Evolutionary conservation across 2,113 vertebrate genomes (phyloP).

Genomic region (Dicaeum eximium): DNA sequence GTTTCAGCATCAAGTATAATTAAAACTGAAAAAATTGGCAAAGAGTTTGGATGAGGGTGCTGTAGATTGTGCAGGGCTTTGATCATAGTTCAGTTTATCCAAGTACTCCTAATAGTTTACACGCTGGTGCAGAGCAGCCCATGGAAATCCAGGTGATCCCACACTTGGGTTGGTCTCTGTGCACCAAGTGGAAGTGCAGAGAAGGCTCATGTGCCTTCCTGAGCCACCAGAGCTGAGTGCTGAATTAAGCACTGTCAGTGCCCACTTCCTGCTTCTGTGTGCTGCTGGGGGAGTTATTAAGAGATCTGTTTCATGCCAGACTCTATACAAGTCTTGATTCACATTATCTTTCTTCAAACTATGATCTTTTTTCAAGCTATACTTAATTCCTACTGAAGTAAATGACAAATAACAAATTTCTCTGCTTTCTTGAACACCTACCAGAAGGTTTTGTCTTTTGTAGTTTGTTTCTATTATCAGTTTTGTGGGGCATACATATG

Average conservation of each 20-base stretch:
- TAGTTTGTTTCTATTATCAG: neutral
- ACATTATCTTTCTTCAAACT: neutral
- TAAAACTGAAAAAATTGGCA: neutral
- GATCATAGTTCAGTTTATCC: neutral
- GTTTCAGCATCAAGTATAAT: neutral
- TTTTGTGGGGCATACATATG: neutral
- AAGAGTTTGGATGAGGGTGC: neutral
- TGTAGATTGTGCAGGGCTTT: neutral
- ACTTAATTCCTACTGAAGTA: neutral
- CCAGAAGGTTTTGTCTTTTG: neutral
- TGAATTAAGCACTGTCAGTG: neutral
- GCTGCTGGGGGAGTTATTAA: neutral
- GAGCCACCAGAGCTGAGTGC: neutral
- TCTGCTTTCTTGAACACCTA: neutral
- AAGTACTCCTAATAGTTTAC: neutral
- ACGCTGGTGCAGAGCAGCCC: rapidly evolving
- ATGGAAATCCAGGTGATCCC: neutral
- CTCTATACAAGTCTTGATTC: neutral
- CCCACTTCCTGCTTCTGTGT: neutral
- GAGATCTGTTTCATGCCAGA: neutral
- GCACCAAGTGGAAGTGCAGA: neutral
- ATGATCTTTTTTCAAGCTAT: neutral
- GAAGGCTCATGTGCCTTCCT: neutral
- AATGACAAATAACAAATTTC: neutral
- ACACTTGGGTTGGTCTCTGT: rapidly evolving